Conservation (phyloP, 2,888 invertebrate genomes). For the Lordiphosa andalusiaca region DNA sequence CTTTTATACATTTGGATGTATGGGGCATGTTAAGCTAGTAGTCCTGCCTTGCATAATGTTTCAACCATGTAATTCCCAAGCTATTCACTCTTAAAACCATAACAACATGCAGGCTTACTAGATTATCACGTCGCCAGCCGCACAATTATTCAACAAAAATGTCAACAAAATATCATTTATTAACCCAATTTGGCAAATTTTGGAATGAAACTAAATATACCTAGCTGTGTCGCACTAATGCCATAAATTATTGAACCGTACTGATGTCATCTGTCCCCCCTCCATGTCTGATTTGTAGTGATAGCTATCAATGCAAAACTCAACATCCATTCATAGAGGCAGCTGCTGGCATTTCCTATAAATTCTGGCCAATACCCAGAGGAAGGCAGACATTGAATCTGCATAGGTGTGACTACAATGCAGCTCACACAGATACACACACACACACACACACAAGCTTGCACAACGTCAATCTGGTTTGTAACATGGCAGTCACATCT, state of each 20-base stretch:
- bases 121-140: too few relatives aligned
- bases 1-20: too few relatives aligned
- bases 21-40: too few relatives aligned
- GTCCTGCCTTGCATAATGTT: too few relatives aligned
- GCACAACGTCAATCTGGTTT: constrained; percentile 27
- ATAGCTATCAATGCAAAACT: constrained; percentile 30
- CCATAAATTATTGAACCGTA: constrained; percentile 9
- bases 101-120: too few relatives aligned
- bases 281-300: constrained; percentile 4
- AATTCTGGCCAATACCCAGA: constrained; percentile 8
- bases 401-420: constrained; percentile 34
- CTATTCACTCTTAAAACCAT: too few relatives aligned
- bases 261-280: constrained; percentile 13
- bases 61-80: too few relatives aligned
- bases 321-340: constrained; percentile 15
- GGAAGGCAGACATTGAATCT: constrained; percentile 4
- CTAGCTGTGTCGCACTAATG: too few relatives aligned
- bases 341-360: constrained; percentile 5
- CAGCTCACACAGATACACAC: constrained; percentile 15
- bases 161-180: too few relatives aligned
- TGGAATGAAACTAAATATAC: too few relatives aligned
- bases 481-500: constrained; percentile 11
- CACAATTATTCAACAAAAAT: too few relatives aligned
- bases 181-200: too few relatives aligned
- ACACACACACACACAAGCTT: constrained; percentile 20